These are phyloP conservation scores for Heliconius congener DNA, from an alignment of 1,140 invertebrate species.

Conservation along the genomic window DNA sequence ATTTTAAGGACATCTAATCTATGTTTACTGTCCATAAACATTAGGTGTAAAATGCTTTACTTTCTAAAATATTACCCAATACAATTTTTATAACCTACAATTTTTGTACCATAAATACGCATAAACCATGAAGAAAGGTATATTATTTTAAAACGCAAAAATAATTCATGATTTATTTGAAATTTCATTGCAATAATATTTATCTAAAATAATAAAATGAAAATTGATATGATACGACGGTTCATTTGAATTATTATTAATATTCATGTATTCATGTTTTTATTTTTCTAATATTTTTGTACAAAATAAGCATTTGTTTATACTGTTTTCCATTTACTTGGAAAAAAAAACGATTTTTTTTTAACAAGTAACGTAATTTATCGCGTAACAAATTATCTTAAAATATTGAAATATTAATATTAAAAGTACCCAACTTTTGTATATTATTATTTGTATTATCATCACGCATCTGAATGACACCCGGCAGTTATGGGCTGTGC, in stretches of 20 bases:
- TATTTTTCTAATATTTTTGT: background rate
- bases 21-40: no score
- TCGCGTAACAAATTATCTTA: no score
- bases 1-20: background rate
- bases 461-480: no score
- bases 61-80: no score
- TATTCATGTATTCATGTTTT: background rate
- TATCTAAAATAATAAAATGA: conserved; percentile 1
- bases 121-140: background rate
- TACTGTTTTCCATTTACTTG: background rate
- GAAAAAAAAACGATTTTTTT: background rate
- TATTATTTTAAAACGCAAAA: background rate
- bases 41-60: no score
- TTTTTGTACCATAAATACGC: background rate
- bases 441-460: no score
- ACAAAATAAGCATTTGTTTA: background rate
- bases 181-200: background rate
- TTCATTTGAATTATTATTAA: background rate
- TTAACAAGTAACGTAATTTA: no score
- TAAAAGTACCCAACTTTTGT: no score
- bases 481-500: no score
- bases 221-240: background rate
- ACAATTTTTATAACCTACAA: no score
- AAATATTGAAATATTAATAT: no score
- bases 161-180: background rate